A percentile compares a stretch with the other conserved stretches of the same genome.
Evolutionary conservation across 2,888 invertebrate species (phyloP).

Genomic region (Osmoderma eremita): DNA sequence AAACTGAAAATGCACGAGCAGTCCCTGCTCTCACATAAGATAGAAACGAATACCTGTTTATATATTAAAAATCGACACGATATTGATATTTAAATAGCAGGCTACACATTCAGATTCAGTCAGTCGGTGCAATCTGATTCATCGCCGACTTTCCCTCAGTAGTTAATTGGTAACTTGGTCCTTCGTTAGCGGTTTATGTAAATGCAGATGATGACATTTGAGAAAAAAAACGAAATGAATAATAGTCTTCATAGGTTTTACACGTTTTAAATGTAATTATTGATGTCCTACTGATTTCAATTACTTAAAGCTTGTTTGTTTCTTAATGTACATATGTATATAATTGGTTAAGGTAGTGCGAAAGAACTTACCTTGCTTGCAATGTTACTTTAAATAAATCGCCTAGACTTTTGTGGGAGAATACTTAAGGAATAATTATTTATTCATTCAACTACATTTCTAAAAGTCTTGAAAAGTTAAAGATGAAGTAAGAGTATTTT

Average conservation of each 20-base stretch:
- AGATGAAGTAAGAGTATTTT: too few relatives aligned
- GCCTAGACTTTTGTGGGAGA: too few relatives aligned
- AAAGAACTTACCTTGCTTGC: too few relatives aligned
- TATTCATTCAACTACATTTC: too few relatives aligned
- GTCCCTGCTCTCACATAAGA: not conserved
- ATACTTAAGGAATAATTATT: too few relatives aligned
- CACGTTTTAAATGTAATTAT: not conserved
- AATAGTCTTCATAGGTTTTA: too few relatives aligned
- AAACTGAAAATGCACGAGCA: constrained; percentile 17
- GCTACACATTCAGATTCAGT: not conserved
- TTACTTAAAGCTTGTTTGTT: not conserved
- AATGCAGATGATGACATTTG: too few relatives aligned
- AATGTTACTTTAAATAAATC: too few relatives aligned
- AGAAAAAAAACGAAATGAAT: too few relatives aligned
- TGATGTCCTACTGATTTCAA: not conserved
- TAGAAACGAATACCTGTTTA: not conserved
- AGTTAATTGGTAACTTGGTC: constrained; percentile 3
- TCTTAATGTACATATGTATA: too few relatives aligned
- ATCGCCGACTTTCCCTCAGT: not conserved
- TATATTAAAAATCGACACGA: not conserved
- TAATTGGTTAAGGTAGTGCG: too few relatives aligned
- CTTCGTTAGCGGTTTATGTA: not conserved
- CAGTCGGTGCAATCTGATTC: not conserved
- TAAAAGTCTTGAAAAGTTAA: too few relatives aligned
- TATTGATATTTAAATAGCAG: constrained; percentile 1